A percentile compares a stretch with the other conserved stretches of the same genome.
Evolutionary conservation across 2,888 invertebrate genomes (phyloP).

Genomic region (Myathropa florea): DNA sequence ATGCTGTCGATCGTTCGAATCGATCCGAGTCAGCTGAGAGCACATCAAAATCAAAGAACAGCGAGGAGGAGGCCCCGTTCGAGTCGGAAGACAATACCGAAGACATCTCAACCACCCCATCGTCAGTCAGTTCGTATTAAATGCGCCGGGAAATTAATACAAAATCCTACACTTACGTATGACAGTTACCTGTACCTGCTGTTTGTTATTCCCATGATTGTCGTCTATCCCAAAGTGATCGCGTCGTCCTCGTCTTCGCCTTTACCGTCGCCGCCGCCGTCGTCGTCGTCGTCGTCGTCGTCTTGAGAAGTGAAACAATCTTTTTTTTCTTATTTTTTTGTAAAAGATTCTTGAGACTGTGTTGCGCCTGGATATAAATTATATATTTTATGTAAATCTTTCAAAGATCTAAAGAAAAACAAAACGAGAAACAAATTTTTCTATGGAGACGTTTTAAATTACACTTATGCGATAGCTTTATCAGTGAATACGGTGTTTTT

Average conservation of each 20-base stretch:
- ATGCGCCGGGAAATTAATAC: neutral
- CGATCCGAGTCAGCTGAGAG: constrained; percentile 52
- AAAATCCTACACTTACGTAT: constrained; percentile 49
- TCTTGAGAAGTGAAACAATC: constrained; percentile 26
- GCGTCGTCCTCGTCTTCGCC: constrained; percentile 38
- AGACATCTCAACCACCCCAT: constrained; percentile 57
- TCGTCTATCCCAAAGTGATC: constrained; percentile 50
- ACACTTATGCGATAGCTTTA: constrained; percentile 60
- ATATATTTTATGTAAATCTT: constrained; percentile 67
- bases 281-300: constrained; percentile 29
- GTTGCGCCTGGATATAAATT: constrained; percentile 58
- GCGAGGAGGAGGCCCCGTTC: constrained; percentile 11
- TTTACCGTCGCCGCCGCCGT: constrained; percentile 5
- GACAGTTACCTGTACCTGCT: constrained; percentile 66
- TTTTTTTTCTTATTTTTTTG: constrained; percentile 21
- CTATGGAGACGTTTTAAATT: constrained; percentile 55
- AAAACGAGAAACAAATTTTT: constrained; percentile 33
- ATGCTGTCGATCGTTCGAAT: constrained; percentile 19
- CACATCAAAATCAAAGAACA: constrained; percentile 46
- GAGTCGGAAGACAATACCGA: constrained; percentile 62
- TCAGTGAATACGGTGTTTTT: constrained; percentile 24
- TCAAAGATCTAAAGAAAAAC: constrained; percentile 44
- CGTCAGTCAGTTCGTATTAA: constrained; percentile 57
- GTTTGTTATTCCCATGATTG: constrained; percentile 54
- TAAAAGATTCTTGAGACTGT: constrained; percentile 57